Conservation (phyloP, 1,140 invertebrate genomes). For the Bombus confusus region DNA sequence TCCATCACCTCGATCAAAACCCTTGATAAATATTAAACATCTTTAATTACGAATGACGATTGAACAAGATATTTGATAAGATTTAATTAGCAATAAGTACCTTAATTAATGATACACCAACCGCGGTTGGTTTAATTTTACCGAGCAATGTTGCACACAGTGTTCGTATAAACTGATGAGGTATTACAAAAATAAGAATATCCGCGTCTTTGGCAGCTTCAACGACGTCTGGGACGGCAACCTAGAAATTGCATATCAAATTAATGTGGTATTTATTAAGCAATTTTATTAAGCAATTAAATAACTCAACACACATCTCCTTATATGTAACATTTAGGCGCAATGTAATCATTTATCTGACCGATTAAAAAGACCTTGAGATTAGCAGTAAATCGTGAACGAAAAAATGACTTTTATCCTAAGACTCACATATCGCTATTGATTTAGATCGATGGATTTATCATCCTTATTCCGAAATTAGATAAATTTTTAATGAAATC, state of each 20-base stretch:
- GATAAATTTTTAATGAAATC: neutral
- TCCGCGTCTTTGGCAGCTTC: constrained; percentile 90
- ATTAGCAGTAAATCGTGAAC: neutral
- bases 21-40: constrained; percentile 80
- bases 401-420: neutral
- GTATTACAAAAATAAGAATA: constrained; percentile 92
- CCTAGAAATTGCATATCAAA: constrained; percentile 76
- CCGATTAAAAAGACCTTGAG: neutral
- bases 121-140: constrained; percentile 87
- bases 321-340: neutral
- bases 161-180: constrained; percentile 91
- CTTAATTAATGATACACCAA: constrained; percentile 91
- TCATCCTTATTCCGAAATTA: neutral
- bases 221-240: constrained; percentile 90
- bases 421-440: neutral
- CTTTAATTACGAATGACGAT: neutral
- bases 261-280: neutral
- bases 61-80: neutral
- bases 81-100: constrained; percentile 75
- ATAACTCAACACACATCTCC: neutral
- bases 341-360: neutral
- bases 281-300: neutral
- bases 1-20: constrained; percentile 85
- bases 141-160: constrained; percentile 86
- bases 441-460: neutral